Conservation (phyloP, 1,140 invertebrate species). For the Galendromus occidentalis region DNA sequence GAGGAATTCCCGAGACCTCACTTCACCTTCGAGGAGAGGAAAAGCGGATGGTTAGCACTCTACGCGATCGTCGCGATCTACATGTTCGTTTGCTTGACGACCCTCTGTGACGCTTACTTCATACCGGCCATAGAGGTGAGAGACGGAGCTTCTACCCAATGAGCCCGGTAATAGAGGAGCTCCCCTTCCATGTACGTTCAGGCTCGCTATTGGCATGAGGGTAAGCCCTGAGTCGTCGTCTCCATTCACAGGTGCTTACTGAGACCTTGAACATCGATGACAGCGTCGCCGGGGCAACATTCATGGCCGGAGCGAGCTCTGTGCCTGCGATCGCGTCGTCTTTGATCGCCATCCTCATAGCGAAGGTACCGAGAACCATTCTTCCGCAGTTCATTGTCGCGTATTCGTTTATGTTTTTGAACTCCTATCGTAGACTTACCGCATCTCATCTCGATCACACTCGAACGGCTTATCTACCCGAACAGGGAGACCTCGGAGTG, state of each 20-base stretch:
- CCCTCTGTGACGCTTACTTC: conserved; percentile 83
- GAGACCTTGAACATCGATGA: conserved; percentile 41
- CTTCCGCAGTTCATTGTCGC: no score
- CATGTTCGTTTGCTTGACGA: conserved; percentile 70
- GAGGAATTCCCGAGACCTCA: conserved; percentile 65
- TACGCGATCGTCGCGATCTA: conserved; percentile 67
- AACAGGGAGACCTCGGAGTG: conserved; percentile 57
- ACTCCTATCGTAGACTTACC: no score
- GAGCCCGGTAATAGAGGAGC: no score
- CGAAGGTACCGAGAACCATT: conserved; percentile 38
- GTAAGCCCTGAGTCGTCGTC: no score
- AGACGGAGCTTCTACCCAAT: no score
- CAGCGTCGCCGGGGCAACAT: conserved; percentile 74
- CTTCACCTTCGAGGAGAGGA: conserved; percentile 49
- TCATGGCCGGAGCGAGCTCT: conserved; percentile 81
- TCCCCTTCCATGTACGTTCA: no score
- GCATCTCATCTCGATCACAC: no score
- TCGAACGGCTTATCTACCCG: no score
- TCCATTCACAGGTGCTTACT: no score
- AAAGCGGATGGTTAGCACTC: conserved; percentile 62
- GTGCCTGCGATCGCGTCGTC: conserved; percentile 83
- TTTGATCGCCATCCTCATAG: conserved; percentile 81
- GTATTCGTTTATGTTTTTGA: no score
- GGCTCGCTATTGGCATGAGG: no score
- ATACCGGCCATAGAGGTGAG: conserved; percentile 54